Conservation (phyloP, 1,140 invertebrate genomes). For the Atta cephalotes region DNA sequence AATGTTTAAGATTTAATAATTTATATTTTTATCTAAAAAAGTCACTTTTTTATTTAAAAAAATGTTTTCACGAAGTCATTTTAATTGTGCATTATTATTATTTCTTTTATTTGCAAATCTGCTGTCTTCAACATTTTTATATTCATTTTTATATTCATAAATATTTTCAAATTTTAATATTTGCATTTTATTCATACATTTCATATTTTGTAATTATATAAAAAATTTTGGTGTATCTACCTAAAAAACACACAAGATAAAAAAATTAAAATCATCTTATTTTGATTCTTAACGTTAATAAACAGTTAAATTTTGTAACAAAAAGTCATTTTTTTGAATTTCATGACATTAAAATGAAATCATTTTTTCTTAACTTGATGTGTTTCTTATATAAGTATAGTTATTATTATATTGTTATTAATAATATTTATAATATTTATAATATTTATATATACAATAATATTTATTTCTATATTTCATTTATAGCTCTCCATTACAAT, state of each 20-base stretch:
- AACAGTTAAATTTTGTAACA: too few species aligned
- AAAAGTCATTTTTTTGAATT: too few species aligned
- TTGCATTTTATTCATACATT: not conserved
- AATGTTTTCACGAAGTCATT: not conserved
- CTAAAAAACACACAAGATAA: too few species aligned
- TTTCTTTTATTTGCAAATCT: not conserved
- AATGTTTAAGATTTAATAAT: not conserved
- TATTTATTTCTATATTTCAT: not conserved
- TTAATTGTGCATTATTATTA: not conserved
- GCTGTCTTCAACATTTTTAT: not conserved
- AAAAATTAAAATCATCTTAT: too few species aligned
- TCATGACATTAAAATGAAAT: too few species aligned
- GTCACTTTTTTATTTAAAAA: not conserved
- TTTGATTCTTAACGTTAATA: too few species aligned
- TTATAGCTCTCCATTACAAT: not conserved
- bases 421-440: too few species aligned
- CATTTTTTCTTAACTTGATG: too few species aligned
- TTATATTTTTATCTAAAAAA: not conserved
- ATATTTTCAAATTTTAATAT: not conserved
- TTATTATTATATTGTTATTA: too few species aligned
- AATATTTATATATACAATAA: too few species aligned
- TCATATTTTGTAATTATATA: not conserved
- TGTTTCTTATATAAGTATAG: too few species aligned
- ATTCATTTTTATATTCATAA: not conserved
- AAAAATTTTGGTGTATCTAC: not conserved